Evolutionary conservation across 2,113 vertebrate species (phyloP).

Genomic region (Aplodontia rufa): DNA sequence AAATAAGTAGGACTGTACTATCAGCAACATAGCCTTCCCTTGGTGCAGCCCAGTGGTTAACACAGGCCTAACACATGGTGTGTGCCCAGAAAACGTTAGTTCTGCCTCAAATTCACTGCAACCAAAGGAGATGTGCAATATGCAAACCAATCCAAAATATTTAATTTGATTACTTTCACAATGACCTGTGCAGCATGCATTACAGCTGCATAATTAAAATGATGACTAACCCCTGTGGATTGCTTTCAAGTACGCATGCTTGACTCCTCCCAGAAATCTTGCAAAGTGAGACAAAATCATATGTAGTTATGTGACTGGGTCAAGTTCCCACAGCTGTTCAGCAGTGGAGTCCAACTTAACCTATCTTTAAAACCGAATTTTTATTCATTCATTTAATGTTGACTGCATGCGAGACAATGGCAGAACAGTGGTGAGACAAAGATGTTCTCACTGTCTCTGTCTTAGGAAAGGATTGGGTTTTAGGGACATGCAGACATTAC

Average conservation of each 20-base stretch:
- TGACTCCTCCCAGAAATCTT: background rate
- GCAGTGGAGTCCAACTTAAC: background rate
- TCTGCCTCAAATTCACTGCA: background rate
- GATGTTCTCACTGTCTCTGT: background rate
- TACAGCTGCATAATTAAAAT: background rate
- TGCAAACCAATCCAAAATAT: background rate
- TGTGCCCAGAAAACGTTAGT: background rate
- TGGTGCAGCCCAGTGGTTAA: background rate
- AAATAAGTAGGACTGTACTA: background rate
- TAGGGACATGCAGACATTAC: background rate
- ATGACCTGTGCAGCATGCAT: background rate
- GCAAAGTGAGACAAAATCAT: background rate
- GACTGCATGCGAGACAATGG: background rate
- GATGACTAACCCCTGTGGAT: background rate
- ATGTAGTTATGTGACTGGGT: background rate
- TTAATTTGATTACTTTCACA: background rate
- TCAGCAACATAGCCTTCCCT: background rate
- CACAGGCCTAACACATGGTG: background rate
- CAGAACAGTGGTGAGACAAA: background rate
- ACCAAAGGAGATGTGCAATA: background rate
- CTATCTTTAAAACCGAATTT: slow-evolving; percentile 1
- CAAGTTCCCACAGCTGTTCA: background rate
- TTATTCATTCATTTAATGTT: background rate
- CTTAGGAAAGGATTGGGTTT: background rate
- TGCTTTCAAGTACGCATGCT: background rate